Evolutionary conservation across 2,888 invertebrate genomes (phyloP).

Genomic region (Limenitis camilla): DNA sequence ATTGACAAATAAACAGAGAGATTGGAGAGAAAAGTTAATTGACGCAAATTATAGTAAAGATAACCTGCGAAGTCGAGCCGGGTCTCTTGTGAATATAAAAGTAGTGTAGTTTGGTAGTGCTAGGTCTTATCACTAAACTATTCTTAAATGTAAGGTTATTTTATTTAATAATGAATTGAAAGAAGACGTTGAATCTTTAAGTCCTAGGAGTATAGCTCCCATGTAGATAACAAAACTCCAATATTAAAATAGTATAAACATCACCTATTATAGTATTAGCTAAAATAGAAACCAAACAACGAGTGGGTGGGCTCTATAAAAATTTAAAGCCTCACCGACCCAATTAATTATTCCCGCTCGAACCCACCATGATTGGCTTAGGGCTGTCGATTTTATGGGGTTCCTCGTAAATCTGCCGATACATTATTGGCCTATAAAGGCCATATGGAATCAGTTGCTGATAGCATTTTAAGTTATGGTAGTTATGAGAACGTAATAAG

Average conservation of each 20-base stretch:
- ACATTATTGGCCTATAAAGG: constrained; percentile 17
- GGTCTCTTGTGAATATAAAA: no score
- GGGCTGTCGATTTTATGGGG: constrained; percentile 23
- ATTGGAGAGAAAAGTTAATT: no score
- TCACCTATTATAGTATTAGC: not conserved
- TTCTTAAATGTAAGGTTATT: no score
- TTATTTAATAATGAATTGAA: no score
- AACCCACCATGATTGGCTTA: constrained; percentile 17
- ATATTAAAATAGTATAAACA: not conserved
- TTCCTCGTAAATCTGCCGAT: constrained; percentile 20
- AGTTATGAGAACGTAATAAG: not conserved
- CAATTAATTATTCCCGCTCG: constrained; percentile 19
- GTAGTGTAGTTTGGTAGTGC: no score
- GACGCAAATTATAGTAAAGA: no score
- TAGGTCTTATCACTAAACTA: no score
- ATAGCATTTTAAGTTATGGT: constrained; percentile 4
- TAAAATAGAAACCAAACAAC: constrained; percentile 1
- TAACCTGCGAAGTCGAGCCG: no score
- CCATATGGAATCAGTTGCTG: constrained; percentile 20
- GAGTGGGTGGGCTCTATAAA: constrained; percentile 17
- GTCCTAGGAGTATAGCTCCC: not conserved
- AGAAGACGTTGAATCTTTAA: no score
- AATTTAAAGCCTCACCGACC: constrained; percentile 12
- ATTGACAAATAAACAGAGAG: no score
- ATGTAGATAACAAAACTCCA: not conserved